phyloP scores from a whole-genome alignment of 2,797 vertebrate species.

The Xiphophorus birchmanni region DNA sequence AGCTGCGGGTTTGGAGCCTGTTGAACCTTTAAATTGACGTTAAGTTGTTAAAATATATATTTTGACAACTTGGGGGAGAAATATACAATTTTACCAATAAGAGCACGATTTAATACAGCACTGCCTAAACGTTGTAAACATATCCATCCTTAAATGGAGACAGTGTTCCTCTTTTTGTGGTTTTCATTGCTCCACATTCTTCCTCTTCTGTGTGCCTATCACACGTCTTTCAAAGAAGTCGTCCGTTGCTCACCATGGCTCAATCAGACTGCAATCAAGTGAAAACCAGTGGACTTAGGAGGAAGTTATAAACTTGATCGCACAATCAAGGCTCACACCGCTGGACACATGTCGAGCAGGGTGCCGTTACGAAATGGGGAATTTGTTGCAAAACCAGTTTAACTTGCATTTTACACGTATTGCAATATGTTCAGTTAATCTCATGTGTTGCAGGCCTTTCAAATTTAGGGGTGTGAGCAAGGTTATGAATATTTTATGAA shows the following conservation, averaged over 20 bases:
- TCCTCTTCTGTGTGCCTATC: constrained; percentile 30
- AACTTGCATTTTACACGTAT: constrained; percentile 31
- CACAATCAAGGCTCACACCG: constrained; percentile 2
- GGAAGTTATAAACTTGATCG: constrained; percentile 30
- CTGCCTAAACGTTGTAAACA: neutral
- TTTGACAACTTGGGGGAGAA: neutral
- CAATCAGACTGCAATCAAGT: constrained; percentile 13
- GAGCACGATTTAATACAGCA: neutral
- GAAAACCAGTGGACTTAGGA: neutral
- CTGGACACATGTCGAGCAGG: constrained; percentile 1
- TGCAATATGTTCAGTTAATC: constrained; percentile 48
- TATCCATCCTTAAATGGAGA: neutral
- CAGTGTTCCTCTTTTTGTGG: constrained; percentile 41
- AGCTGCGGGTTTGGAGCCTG: neutral
- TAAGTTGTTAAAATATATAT: neutral
- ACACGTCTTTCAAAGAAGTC: constrained; percentile 6
- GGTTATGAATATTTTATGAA: constrained; percentile 70
- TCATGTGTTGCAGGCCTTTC: constrained; percentile 26
- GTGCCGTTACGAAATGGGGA: constrained; percentile 34
- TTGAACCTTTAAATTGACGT: neutral
- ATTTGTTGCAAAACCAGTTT: constrained; percentile 42
- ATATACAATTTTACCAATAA: neutral
- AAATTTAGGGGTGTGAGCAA: constrained; percentile 37
- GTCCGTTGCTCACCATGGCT: constrained; percentile 23
- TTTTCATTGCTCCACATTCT: constrained; percentile 20